Evolutionary conservation across 2,113 vertebrate species (phyloP).

Genomic region (Stictonetta naevosa): DNA sequence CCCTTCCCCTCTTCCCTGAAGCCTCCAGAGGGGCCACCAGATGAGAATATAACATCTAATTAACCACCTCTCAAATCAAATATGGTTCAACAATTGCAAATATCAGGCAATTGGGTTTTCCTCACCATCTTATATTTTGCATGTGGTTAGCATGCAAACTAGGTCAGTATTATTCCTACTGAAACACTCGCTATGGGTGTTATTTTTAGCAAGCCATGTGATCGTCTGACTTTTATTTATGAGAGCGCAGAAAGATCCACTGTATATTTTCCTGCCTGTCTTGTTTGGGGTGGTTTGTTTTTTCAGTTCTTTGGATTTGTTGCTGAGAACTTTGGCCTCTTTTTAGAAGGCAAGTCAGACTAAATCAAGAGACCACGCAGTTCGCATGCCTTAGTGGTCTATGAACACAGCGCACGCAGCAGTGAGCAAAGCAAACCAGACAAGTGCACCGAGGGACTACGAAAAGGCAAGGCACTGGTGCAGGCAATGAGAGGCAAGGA

Average conservation of each 20-base stretch:
- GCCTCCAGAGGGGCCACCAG: background rate
- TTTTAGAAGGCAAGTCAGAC: background rate
- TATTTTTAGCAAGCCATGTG: slow-evolving; percentile 65
- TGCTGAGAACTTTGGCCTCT: background rate
- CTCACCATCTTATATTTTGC: background rate
- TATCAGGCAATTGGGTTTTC: background rate
- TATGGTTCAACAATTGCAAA: slow-evolving; percentile 11
- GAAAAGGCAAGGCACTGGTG: background rate
- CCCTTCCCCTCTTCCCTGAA: background rate
- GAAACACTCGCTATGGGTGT: slow-evolving; percentile 6
- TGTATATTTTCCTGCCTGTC: slow-evolving; percentile 52
- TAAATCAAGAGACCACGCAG: background rate
- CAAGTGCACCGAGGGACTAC: background rate
- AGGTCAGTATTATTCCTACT: slow-evolving; percentile 56
- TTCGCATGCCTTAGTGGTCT: background rate
- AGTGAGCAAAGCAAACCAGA: slow-evolving; percentile 6
- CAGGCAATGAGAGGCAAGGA: background rate
- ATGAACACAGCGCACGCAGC: background rate
- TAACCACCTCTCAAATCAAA: background rate
- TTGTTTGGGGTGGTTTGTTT: background rate
- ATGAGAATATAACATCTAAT: background rate
- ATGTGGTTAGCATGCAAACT: slow-evolving; percentile 37
- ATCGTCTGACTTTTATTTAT: slow-evolving; percentile 65
- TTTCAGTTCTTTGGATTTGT: background rate
- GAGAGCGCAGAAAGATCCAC: slow-evolving; percentile 17